Evolutionary conservation across 2,113 vertebrate genomes (phyloP).

Genomic region (Aptenodytes forsteri): DNA sequence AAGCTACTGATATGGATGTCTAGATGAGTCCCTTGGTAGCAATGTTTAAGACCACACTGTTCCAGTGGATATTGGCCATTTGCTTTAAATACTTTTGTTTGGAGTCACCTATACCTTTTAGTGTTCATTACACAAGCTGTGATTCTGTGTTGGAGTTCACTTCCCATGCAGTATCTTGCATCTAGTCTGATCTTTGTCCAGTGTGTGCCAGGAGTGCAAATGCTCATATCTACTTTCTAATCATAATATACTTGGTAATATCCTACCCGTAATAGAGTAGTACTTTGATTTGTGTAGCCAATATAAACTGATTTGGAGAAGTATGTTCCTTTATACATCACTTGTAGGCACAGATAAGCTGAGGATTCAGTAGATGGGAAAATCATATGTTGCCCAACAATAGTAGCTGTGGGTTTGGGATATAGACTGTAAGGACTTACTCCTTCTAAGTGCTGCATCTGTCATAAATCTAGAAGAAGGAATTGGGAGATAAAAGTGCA

Average conservation of each 20-base stretch:
- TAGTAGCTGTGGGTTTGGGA: background rate
- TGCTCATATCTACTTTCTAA: background rate
- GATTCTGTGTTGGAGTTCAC: rapidly evolving
- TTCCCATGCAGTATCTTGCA: background rate
- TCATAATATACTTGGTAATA: background rate
- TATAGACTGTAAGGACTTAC: background rate
- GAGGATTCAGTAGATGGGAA: background rate
- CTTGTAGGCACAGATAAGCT: background rate
- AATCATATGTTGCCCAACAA: background rate
- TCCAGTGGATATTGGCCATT: background rate
- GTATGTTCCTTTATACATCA: background rate
- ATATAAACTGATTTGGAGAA: background rate
- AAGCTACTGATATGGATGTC: background rate
- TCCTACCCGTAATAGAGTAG: background rate
- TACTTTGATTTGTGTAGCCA: background rate
- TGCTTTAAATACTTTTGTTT: background rate
- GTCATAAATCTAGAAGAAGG: background rate
- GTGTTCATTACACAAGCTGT: background rate
- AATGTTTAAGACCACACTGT: background rate
- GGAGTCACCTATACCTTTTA: background rate
- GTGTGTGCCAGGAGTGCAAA: background rate
- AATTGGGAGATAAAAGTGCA: background rate
- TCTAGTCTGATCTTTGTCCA: background rate
- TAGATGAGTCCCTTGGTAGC: background rate
- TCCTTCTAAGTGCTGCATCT: background rate